phyloP scores from a whole-genome alignment of 1,140 invertebrate genomes.

The Propsilocerus akamusi region DNA sequence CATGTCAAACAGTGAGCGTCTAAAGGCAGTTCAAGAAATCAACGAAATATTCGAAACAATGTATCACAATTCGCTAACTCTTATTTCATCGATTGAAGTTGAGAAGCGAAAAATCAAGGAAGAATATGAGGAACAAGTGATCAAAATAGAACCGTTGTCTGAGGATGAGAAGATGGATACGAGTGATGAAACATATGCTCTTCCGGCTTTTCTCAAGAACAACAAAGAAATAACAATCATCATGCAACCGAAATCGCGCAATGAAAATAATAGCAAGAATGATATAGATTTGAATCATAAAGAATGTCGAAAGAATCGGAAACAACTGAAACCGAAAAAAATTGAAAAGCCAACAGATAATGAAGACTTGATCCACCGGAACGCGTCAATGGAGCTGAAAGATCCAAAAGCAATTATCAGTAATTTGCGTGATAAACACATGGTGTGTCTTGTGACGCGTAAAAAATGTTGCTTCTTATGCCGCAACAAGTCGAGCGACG shows the following conservation, averaged over 20 bases:
- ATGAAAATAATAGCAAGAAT: not conserved
- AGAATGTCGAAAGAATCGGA: not conserved
- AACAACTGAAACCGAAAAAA: not conserved
- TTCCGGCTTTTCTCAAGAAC: not conserved
- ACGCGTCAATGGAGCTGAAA: not conserved
- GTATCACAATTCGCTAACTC: not conserved
- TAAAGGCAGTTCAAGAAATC: not conserved
- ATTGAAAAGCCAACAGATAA: not conserved
- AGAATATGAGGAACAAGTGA: not conserved
- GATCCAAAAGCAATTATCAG: not conserved
- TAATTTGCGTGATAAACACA: not conserved
- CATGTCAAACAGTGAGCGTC: not conserved
- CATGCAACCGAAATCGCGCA: not conserved
- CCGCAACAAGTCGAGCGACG: not conserved
- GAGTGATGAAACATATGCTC: not conserved
- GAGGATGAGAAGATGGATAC: not conserved
- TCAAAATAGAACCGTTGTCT: not conserved
- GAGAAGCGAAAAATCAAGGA: not conserved
- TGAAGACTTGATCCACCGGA: too few relatives aligned
- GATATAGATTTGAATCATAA: not conserved
- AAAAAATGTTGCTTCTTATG: not conserved
- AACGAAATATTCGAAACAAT: not conserved
- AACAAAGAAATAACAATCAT: not conserved
- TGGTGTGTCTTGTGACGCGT: not conserved
- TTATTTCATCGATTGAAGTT: not conserved